A percentile compares a stretch with the other conserved stretches of the same genome.
Evolutionary conservation across 2,888 invertebrate species (phyloP).

Genomic region (Acronicta psi): DNA sequence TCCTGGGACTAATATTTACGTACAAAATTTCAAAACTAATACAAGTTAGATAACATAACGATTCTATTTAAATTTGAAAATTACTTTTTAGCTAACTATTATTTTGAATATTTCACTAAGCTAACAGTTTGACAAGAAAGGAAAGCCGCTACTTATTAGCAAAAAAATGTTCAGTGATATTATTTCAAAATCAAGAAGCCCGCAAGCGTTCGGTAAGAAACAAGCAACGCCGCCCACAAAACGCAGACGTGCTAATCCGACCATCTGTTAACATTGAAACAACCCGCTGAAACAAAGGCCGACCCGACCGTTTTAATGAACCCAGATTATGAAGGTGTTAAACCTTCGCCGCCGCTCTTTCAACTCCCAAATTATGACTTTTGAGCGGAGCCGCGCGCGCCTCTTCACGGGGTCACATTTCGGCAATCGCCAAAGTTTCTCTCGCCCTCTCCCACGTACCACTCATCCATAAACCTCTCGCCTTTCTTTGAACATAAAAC

Average conservation of each 20-base stretch:
- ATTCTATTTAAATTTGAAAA: too few species aligned
- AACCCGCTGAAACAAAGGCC: conserved; percentile 88
- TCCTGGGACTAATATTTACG: too few species aligned
- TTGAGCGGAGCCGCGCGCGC: conserved; percentile 73
- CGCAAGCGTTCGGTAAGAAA: conserved; percentile 59
- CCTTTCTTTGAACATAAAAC: conserved; percentile 78
- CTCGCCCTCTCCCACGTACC: conserved; percentile 72
- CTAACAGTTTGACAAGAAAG: not conserved
- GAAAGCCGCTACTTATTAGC: conserved; percentile 5
- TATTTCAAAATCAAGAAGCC: conserved; percentile 49
- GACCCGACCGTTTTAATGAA: conserved; percentile 85
- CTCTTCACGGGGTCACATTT: conserved; percentile 84
- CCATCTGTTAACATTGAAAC: conserved; percentile 86
- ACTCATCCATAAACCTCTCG: conserved; percentile 73
- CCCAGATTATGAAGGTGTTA: conserved; percentile 89
- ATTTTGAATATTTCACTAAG: too few species aligned
- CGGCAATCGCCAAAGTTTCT: conserved; percentile 76
- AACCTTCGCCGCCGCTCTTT: conserved; percentile 84
- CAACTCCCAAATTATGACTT: conserved; percentile 87
- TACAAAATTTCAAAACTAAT: too few species aligned
- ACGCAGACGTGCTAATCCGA: conserved; percentile 82
- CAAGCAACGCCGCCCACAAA: conserved; percentile 68
- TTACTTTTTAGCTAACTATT: too few species aligned
- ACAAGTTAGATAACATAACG: too few species aligned
- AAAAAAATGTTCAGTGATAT: conserved; percentile 30